Base-by-base conservation (phyloP, 1,140 invertebrate genomes). In the Saccostrea glomerata region DNA sequence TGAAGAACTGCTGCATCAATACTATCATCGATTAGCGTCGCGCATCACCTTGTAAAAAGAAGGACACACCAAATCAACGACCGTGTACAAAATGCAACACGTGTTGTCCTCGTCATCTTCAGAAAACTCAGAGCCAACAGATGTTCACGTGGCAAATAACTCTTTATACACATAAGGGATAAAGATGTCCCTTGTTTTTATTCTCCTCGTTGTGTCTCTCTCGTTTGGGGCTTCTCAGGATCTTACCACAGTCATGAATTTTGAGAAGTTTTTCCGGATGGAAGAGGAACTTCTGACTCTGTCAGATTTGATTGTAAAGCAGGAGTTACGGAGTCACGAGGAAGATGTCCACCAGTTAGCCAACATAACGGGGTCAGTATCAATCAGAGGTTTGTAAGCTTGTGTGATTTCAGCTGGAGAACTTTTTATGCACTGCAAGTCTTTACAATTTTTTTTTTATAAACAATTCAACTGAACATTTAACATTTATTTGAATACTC, bases 261-360 rank as follows among this genome's bases (percentile, higher is more conserved):
- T 84, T 84, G 82, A 84, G 23, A 84, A 84, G 55, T 84, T 55
- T 56, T 84, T 84, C 82, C 47, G 82, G 25, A 84, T 84, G 47
- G 82, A 84, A 56, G 82, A 84, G 47, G 82, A 84, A 56, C 55
- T 84, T 23, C 40, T 84, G 2, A 84, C 82, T 55, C 82, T 84
- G 1, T 54, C 82, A 20, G 82, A 84, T 55, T 56, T 84, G 55
- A 55, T 84, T 23, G 40, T 84, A 0, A 84, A 84, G 17, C 82
- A 84, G 6, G 82, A 84, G 55, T 84, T 84, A 84, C 11, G 82
- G 20, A 55, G 20, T 55, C 82, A 84, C 6, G 82, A 84, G 0
- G 82, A 84, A 56, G 82, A 84, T 20, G 82, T 84, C 13, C 82
- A 84, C 20, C 17, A 84, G n/a, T 55, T 84, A 54, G 40, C 55